Base-by-base conservation (phyloP, 2,113 vertebrate species). In the Myiozetetes cayanensis region DNA sequence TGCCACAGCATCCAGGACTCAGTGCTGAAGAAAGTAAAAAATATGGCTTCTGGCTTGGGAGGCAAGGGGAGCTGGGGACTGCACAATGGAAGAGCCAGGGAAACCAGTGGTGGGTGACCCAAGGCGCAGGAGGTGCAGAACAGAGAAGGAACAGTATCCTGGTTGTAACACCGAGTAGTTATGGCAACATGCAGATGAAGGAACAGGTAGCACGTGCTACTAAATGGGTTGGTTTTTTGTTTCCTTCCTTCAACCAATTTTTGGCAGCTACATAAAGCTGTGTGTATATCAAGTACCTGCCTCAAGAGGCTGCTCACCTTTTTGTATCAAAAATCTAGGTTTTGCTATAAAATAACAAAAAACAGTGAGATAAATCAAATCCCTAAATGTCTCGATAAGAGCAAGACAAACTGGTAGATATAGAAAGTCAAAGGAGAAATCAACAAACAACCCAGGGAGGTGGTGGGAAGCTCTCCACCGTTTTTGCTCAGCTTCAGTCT, bases 111-210 rank as follows among this genome's bases (percentile, higher is more conserved):
- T 37, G 33, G 1, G 15, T 35, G 82, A 80, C 14, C 79, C 68
- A 87, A 85, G 0, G n/a, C 0, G 0, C n/a, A 85, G 9, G 25
- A n/a, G 9, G 13, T 39, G 37, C 49, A 62, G 41, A 73, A 82
- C 49, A 67, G 62, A 70, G 80, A 55, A 37, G 53, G 43, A 41
- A 56, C 27, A 43, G n/a, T 7, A 52, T n/a, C 73, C 66, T 58
- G 33, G 23, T 22, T 66, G n/a, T 39, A 85, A 72, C n/a, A 31
- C 25, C 44, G 66, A 78, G 84, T 62, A 89, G 41, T 47, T 79
- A 73, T 1, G 6, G 62, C 63, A 93, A 76, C 74, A 89, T 53
- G 85, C 55, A 73, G 35, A 47, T 22, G 43, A 79, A 89, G 46
- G 31, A 72, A 71, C 28, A 83, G n/a, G 30, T 2, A 84, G 66